A percentile compares a stretch with the other conserved stretches of the same genome.
Conservation (phyloP, 2,113 vertebrate species). For the Pedetes capensis region DNA sequence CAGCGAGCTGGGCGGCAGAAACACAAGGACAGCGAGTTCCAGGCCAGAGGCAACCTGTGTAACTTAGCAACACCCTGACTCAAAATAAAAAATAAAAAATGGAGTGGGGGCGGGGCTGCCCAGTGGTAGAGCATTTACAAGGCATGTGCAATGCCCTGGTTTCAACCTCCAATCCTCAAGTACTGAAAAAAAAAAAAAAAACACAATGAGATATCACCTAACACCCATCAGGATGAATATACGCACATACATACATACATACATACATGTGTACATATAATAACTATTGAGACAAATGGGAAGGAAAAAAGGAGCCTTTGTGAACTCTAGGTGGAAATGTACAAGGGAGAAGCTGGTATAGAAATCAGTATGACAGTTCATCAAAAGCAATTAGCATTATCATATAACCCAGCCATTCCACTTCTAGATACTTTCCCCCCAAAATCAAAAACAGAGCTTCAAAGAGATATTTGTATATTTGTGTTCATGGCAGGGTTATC, state of each 20-base stretch:
- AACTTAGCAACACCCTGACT: too few species aligned
- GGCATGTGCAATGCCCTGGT: too few species aligned
- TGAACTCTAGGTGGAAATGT: background rate
- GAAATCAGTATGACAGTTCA: background rate
- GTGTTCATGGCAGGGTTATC: background rate
- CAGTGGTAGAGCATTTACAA: too few species aligned
- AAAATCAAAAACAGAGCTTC: background rate
- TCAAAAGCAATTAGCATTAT: background rate
- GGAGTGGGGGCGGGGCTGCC: too few species aligned
- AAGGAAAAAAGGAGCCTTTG: background rate
- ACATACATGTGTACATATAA: too few species aligned
- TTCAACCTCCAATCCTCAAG: too few species aligned
- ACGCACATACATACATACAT: too few species aligned
- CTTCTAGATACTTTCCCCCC: background rate
- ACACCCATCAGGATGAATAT: background rate
- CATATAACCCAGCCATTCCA: background rate
- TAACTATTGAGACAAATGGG: background rate
- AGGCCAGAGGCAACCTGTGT: too few species aligned
- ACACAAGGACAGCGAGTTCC: too few species aligned
- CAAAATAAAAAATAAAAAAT: too few species aligned
- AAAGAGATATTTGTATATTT: background rate
- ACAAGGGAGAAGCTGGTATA: background rate
- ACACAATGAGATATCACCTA: background rate
- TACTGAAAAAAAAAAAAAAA: too few species aligned
- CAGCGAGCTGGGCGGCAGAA: too few species aligned